Percentiles rank a stretch among this genome's conserved stretches.
These are phyloP conservation scores for Oryzias javanicus DNA, from an alignment of 2,113 vertebrate species.

Conservation along the genomic window DNA sequence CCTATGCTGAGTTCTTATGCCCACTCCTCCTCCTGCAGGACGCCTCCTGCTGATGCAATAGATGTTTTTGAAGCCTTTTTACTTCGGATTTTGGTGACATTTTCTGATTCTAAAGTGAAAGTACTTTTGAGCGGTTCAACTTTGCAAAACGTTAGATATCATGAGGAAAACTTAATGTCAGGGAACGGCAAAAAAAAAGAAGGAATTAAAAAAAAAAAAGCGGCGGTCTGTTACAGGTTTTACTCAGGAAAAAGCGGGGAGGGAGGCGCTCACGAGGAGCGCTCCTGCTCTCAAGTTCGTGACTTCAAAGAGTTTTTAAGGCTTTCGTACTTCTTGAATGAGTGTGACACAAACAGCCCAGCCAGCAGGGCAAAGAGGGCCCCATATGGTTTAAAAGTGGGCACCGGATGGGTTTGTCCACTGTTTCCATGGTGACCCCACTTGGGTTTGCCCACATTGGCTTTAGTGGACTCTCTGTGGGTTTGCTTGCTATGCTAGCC, in stretches of 20 bases:
- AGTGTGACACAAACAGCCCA: conserved; percentile 78
- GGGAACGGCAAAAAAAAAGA: conserved; percentile 86
- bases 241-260: conserved; percentile 95
- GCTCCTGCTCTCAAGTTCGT: conserved; percentile 78
- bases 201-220: conserved; percentile 59
- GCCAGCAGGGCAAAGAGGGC: too few species aligned
- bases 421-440: too few species aligned
- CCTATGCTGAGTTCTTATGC: conserved; percentile 91
- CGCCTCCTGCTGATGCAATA: conserved; percentile 93
- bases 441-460: too few species aligned
- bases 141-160: conserved; percentile 83
- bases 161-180: conserved; percentile 75
- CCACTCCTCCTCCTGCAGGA: conserved; percentile 81
- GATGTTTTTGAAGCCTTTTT: conserved; percentile 68
- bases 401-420: too few species aligned
- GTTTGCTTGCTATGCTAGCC: too few species aligned
- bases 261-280: conserved; percentile 79
- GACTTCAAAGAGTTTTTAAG: conserved; percentile 67
- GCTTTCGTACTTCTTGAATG: conserved; percentile 76
- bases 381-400: too few species aligned
- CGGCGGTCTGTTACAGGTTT: conserved; percentile 91
- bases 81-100: conserved; percentile 79
- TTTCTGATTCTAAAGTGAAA: conserved; percentile 76
- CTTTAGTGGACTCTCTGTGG: too few species aligned
- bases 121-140: conserved; percentile 85